Percentiles rank a stretch among this genome's conserved stretches.
Conservation (phyloP, 1,140 invertebrate genomes). For the Eumaeus atala region DNA sequence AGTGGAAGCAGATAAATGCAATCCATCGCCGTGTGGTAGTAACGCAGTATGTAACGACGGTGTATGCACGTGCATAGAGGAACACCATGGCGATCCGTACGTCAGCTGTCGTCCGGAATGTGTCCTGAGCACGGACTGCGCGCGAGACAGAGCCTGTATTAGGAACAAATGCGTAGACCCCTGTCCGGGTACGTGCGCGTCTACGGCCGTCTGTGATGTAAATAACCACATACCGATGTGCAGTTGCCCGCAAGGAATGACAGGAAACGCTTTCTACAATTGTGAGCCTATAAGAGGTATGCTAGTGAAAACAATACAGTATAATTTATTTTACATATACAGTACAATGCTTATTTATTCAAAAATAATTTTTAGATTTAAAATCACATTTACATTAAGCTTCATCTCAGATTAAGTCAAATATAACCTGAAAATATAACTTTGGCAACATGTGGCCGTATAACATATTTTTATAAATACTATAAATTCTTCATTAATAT, state of each 20-base stretch:
- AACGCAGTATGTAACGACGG: slow-evolving; percentile 78
- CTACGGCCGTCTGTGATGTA: slow-evolving; percentile 80
- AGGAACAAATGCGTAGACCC: slow-evolving; percentile 82
- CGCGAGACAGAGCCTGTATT: slow-evolving; percentile 79
- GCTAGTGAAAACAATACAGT: background rate
- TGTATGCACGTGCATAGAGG: slow-evolving; percentile 77
- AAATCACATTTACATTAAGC: no score
- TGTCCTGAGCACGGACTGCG: slow-evolving; percentile 80
- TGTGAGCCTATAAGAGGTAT: slow-evolving; percentile 60
- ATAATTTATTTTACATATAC: no score
- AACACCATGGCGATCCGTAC: slow-evolving; percentile 82
- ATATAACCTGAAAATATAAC: no score
- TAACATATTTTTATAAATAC: no score
- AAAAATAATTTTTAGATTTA: no score
- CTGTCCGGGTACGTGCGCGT: slow-evolving; percentile 80
- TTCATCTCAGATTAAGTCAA: no score
- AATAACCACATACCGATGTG: slow-evolving; percentile 83
- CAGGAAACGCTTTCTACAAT: slow-evolving; percentile 78
- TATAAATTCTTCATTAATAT: no score
- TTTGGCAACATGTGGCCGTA: no score
- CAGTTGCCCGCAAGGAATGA: slow-evolving; percentile 77
- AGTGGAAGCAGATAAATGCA: slow-evolving; percentile 47
- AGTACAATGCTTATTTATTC: no score
- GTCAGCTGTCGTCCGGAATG: slow-evolving; percentile 81
- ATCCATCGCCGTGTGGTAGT: slow-evolving; percentile 81